Percentiles rank a stretch among this genome's conserved stretches.
Conservation (phyloP, 2,113 vertebrate species). For the Cercopithecus mona region DNA sequence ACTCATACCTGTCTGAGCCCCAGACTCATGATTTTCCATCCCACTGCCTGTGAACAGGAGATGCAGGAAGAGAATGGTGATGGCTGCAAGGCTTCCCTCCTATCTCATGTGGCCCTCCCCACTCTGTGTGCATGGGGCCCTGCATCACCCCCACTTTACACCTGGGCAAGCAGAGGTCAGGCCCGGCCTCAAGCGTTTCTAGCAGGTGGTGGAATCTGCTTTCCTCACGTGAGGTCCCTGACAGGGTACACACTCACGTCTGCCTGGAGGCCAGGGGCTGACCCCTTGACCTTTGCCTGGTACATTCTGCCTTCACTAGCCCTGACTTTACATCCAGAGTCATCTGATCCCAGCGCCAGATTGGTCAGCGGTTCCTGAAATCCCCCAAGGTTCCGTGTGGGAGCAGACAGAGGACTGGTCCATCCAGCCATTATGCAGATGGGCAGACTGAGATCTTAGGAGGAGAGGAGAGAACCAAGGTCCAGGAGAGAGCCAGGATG, state of each 20-base stretch:
- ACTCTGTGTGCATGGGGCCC: background rate
- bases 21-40: background rate
- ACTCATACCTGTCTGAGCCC: background rate
- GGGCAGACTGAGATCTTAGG: background rate
- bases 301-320: background rate
- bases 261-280: constrained; percentile 11
- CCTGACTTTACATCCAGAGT: background rate
- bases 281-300: constrained; percentile 13
- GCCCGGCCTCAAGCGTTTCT: background rate
- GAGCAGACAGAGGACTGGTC: background rate
- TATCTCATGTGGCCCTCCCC: background rate
- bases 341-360: background rate
- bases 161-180: background rate
- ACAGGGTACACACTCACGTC: background rate
- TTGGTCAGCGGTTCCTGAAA: background rate
- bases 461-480: background rate
- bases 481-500: background rate
- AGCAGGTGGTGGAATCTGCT: background rate
- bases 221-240: constrained; percentile 2
- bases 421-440: background rate
- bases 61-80: background rate
- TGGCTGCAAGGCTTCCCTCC: background rate
- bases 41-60: background rate
- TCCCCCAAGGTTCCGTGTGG: background rate
- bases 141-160: background rate